These are phyloP conservation scores for Oostethus manadensis DNA, from an alignment of 2,113 vertebrate genomes.

Conservation along the genomic window DNA sequence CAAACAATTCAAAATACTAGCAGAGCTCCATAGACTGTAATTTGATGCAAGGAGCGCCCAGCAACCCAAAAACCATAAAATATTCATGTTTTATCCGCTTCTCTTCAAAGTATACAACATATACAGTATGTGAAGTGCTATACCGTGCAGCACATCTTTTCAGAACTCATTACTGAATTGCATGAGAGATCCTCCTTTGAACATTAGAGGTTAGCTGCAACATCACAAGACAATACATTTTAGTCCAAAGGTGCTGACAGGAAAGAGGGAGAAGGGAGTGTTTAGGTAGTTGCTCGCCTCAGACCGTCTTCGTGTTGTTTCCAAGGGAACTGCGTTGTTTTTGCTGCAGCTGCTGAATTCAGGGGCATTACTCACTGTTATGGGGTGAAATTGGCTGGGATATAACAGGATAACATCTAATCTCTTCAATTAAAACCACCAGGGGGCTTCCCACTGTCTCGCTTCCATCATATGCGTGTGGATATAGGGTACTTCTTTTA, in stretches of 20 bases:
- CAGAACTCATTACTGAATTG: not conserved
- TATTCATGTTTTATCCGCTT: not conserved
- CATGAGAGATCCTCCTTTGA: constrained; percentile 1
- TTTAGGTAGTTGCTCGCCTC: constrained; percentile 52
- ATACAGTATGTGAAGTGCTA: not conserved
- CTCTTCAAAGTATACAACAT: not conserved
- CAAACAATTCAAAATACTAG: constrained; percentile 1
- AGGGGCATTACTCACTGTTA: constrained; percentile 60
- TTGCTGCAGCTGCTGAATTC: constrained; percentile 60
- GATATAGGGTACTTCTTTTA: no score
- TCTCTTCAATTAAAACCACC: constrained; percentile 69
- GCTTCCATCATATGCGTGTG: not conserved
- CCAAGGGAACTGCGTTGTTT: constrained; percentile 57
- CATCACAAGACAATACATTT: not conserved
- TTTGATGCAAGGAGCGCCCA: constrained; percentile 21
- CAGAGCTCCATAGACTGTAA: constrained; percentile 37
- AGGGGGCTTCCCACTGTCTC: constrained; percentile 41
- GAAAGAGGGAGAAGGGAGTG: constrained; percentile 6
- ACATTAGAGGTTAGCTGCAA: not conserved
- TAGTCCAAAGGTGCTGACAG: constrained; percentile 5
- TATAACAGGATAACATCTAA: constrained; percentile 70
- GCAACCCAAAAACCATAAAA: constrained; percentile 7
- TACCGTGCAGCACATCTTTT: not conserved
- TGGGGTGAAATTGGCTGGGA: constrained; percentile 65
- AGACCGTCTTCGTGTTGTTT: constrained; percentile 57